These are phyloP conservation scores for Aphyosemion australe DNA, from an alignment of 2,113 vertebrate species.

Conservation along the genomic window DNA sequence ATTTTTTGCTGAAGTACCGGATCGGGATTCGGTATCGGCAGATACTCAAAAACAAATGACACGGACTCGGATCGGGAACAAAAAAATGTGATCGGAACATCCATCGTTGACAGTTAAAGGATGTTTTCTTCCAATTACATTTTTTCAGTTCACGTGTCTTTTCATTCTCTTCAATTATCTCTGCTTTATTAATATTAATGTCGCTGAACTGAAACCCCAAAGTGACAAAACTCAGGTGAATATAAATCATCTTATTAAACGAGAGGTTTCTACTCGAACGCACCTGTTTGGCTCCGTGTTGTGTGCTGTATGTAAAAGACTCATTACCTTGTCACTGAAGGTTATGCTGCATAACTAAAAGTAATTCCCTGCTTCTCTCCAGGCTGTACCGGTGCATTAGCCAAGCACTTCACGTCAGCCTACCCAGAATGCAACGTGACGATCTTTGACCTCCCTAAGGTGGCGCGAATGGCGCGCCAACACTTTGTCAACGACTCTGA, in stretches of 20 bases:
- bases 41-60: too few relatives aligned
- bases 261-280: conserved; percentile 38
- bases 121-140: too few relatives aligned
- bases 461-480: conserved; percentile 74
- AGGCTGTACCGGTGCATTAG: conserved; percentile 90
- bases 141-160: conserved; percentile 21
- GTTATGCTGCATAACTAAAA: conserved; percentile 37
- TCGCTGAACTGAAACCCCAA: conserved; percentile 47
- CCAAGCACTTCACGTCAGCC: conserved; percentile 76
- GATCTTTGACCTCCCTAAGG: conserved; percentile 86
- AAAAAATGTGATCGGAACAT: too few relatives aligned
- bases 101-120: too few relatives aligned
- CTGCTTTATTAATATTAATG: conserved; percentile 53
- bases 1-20: too few relatives aligned
- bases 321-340: conserved; percentile 35
- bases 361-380: conserved; percentile 33
- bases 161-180: conserved; percentile 40
- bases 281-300: conserved; percentile 13
- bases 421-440: conserved; percentile 83
- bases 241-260: conserved; percentile 51
- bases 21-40: too few relatives aligned
- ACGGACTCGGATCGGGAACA: too few relatives aligned
- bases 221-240: conserved; percentile 30
- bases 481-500: conserved; percentile 75
- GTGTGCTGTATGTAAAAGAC: conserved; percentile 11